Conservation (phyloP, 2,888 invertebrate genomes). For the Latrodectus hesperus region DNA sequence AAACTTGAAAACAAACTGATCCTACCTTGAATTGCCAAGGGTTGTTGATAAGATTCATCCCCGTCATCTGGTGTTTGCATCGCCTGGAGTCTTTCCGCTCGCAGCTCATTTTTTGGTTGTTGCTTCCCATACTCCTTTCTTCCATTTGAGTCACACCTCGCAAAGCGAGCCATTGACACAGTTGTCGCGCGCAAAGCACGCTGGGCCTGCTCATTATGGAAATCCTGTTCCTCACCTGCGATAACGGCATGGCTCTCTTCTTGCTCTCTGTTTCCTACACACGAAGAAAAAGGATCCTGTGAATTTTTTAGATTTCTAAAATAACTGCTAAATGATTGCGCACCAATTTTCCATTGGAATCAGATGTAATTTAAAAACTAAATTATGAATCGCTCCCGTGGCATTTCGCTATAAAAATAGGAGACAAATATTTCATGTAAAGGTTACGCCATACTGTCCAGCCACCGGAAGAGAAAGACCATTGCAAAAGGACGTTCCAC, state of each 20-base stretch:
- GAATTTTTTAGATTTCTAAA: too few species aligned
- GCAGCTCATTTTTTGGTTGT: conserved; percentile 55
- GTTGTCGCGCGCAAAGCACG: conserved; percentile 48
- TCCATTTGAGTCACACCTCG: conserved; percentile 13
- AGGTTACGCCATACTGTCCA: conserved; percentile 55
- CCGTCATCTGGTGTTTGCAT: conserved; percentile 45
- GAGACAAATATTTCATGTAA: conserved; percentile 16
- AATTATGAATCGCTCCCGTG: too few species aligned
- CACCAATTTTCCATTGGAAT: too few species aligned
- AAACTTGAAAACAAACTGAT: background rate
- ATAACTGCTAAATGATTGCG: too few species aligned
- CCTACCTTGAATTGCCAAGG: conserved; percentile 51
- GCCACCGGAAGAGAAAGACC: conserved; percentile 17
- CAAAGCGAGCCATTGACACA: conserved; percentile 43
- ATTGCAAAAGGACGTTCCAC: too few species aligned
- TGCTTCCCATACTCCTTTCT: conserved; percentile 38
- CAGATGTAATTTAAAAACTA: too few species aligned
- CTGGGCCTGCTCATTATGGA: conserved; percentile 43
- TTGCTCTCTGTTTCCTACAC: too few species aligned
- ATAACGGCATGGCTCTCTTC: too few species aligned
- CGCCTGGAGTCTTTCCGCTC: conserved; percentile 49
- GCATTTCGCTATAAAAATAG: background rate
- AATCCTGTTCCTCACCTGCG: conserved; percentile 42
- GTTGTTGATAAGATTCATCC: conserved; percentile 41
- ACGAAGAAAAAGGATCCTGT: too few species aligned